These are phyloP conservation scores for Bombus breviceps DNA, from an alignment of 1,140 invertebrate species.

Conservation along the genomic window DNA sequence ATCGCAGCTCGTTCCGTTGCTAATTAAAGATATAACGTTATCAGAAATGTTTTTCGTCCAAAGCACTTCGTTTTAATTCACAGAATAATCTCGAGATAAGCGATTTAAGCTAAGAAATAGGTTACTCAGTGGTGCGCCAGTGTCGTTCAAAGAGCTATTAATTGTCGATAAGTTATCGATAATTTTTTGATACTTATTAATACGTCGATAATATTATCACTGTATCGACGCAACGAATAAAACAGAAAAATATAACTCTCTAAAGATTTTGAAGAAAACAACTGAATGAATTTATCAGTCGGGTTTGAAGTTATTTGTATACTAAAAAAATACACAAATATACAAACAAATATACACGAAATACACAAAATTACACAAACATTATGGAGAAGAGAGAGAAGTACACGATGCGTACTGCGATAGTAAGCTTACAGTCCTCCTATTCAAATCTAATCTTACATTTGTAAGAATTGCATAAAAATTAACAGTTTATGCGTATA, in stretches of 20 bases:
- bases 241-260: not conserved
- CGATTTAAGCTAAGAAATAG: not conserved
- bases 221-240: not conserved
- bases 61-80: slow-evolving; percentile 3
- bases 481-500: no score
- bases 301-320: not conserved
- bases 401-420: no score
- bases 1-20: not conserved
- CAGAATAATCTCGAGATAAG: not conserved
- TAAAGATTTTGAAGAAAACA: no score
- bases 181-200: not conserved
- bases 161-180: not conserved
- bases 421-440: no score
- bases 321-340: not conserved
- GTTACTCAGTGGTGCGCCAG: not conserved
- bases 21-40: not conserved
- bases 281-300: not conserved
- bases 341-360: not conserved
- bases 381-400: no score
- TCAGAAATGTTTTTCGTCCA: not conserved
- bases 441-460: no score
- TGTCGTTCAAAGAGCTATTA: not conserved
- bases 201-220: not conserved
- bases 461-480: no score
- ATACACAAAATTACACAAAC: not conserved